phyloP scores from a whole-genome alignment of 2,888 invertebrate genomes.

The Harpagoxenus sublaevis region DNA sequence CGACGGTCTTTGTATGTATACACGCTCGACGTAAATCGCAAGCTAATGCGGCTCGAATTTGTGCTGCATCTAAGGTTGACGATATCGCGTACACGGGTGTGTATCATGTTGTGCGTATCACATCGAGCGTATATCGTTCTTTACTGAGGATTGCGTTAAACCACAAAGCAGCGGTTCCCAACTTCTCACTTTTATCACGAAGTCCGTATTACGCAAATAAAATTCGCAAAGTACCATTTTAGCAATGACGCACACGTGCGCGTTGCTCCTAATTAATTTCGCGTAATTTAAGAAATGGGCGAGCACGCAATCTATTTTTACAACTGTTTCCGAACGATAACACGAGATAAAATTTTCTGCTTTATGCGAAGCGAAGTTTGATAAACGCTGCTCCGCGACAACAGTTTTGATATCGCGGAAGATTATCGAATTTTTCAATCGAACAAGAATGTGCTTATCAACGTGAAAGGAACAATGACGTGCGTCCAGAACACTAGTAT shows the following conservation, averaged over 20 bases:
- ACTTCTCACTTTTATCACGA: background rate
- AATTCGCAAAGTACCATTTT: background rate
- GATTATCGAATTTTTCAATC: background rate
- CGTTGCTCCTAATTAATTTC: background rate
- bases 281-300: background rate
- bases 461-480: background rate
- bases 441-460: background rate
- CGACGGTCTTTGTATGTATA: background rate
- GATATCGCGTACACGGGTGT: background rate
- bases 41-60: conserved; percentile 19
- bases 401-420: background rate
- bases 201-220: background rate
- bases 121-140: conserved; percentile 23
- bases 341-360: background rate
- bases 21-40: background rate
- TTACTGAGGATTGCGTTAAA: conserved; percentile 2
- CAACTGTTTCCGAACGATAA: background rate
- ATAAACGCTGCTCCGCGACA: background rate
- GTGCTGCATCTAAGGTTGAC: conserved; percentile 7
- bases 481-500: background rate
- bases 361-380: background rate
- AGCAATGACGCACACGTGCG: too few relatives aligned
- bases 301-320: background rate
- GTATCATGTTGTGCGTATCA: background rate
- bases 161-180: conserved; percentile 2